Percentiles rank a stretch among this genome's conserved stretches.
These are phyloP conservation scores for Catostomus latipinnis DNA, from an alignment of 2,797 vertebrate genomes.

Conservation along the genomic window DNA sequence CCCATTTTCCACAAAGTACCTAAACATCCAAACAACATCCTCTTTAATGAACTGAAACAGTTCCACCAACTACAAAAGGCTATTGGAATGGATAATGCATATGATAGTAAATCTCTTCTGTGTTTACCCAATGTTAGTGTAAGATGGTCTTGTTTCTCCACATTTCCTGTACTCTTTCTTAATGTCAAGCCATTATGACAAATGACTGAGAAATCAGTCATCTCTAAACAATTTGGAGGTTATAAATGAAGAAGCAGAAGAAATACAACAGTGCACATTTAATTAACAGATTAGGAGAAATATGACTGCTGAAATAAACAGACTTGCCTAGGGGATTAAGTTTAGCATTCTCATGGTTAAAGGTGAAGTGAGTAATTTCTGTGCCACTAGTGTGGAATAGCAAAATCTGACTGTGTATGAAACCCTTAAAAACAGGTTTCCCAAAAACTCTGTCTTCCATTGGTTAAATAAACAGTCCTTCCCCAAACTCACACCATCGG, in stretches of 20 bases:
- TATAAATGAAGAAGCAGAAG: no score
- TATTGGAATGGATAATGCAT: background rate
- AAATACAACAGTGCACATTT: background rate
- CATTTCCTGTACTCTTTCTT: background rate
- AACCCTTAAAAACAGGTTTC: no score
- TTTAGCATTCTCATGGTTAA: no score
- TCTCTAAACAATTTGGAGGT: constrained; percentile 22
- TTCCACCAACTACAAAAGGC: background rate
- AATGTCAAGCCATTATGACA: constrained; percentile 30
- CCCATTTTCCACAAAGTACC: background rate
- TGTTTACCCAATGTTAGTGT: constrained; percentile 1
- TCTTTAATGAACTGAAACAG: constrained; percentile 5
- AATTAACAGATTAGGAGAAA: no score
- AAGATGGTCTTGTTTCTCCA: background rate
- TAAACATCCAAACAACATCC: background rate
- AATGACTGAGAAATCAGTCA: constrained; percentile 42
- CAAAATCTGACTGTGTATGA: no score
- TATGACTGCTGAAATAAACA: no score
- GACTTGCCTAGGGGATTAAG: no score
- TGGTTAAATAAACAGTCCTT: no score
- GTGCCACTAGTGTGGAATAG: no score
- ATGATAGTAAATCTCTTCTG: background rate
- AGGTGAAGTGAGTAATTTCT: no score
- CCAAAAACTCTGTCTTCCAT: no score
- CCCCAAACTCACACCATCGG: no score